Evolutionary conservation across 2,888 invertebrate genomes (phyloP), one percentile per base, ranked within the genome.

Genomic region (Argyra leucocephala): DNA sequence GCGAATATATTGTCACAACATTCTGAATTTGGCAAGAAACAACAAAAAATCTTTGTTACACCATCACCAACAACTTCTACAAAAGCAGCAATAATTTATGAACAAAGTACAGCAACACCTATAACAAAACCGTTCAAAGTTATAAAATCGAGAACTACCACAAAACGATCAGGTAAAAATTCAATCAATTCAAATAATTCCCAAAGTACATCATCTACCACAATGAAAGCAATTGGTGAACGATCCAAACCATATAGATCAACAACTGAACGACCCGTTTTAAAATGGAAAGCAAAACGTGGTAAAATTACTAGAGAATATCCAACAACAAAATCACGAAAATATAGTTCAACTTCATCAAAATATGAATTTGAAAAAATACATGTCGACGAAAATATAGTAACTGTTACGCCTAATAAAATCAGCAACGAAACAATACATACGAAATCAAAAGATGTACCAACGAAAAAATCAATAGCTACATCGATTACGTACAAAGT

Each of bases 401-500:
- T 70, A 63, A 69, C 70, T 48, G 67, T 69, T 57, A 69, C 67
- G 12, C 67, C 70, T 22, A 64, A 66, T 37, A 69, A 60, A 65
- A 62, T 63, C 64, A 67, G 1, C 63, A 22, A 26, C 6, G 62
- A 63, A 22, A 71, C 70, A 70, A 71, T 71, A n/a, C 66, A 37
- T 68, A 69, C 68, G 9, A 72, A 74, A 65, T 69, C 73, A 24
- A 66, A 73, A 48, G 76, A 77, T 66, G 70, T 77, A 61, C 70
- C 76, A 4, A 77, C 77, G 22, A 81, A 81, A 67, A 82, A 82
- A 72, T 83, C 83, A 65, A 80, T 80, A 18, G 81, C 80, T 67
- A 83, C 82, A 62, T 83, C 83, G 2, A 81, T 83, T 6, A 84
- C 82, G 73, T 79, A 82, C 64, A 79, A 82, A 72, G 78, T 84